Base-by-base conservation (phyloP, 2,113 vertebrate species). In the Phocoena phocoena region DNA sequence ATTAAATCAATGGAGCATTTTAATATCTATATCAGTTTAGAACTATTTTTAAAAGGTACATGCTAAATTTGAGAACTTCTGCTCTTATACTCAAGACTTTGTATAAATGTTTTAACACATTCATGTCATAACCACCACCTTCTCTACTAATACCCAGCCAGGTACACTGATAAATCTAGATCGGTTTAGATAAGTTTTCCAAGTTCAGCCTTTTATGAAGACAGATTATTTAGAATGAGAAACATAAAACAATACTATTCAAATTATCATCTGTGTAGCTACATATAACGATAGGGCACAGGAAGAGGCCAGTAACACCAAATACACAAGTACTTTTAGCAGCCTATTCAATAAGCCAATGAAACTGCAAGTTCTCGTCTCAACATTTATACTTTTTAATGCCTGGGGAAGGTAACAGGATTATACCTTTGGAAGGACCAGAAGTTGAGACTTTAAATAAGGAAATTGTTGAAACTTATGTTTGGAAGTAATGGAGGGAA, bases 1-100 rank as follows among this genome's bases (percentile, higher is more conserved):
- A 90, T 90, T 83, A 87, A 90, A 93, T 74, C 65, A 81, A 77
- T 25, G 44, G 80, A 44, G 26, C 25, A 87, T 92, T 97, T 96
- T 58, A 88, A 80, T 80, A 89, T 53, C 17, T 80, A 20, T 84
- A 31, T 44, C 31, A 21, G 3, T 50, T 96, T 84, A 62, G 76
- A 88, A 68, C 3, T 41, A 44, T 80, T 93, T 96, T 31, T 11
- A 83, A 82, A 93, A 80, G 25, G 8, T 53, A 20, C 25, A 55
- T 77, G 15, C 74, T 79, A 92, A 60, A n/a, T 67, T 58, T 86
- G 58, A 88, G 80, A 68, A 82, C 15, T 33, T 82, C 36, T 93
- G 9, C 38, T 88, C 25, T 74, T 58, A 58, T 85, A 20, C 60
- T 63, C 18, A 88, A 92, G 26, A 67, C 18, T n/a, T 36, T 76